Evolutionary conservation across 2,797 vertebrate genomes (phyloP), one percentile per base, ranked within the genome.

Genomic region (Crotalus adamanteus): DNA sequence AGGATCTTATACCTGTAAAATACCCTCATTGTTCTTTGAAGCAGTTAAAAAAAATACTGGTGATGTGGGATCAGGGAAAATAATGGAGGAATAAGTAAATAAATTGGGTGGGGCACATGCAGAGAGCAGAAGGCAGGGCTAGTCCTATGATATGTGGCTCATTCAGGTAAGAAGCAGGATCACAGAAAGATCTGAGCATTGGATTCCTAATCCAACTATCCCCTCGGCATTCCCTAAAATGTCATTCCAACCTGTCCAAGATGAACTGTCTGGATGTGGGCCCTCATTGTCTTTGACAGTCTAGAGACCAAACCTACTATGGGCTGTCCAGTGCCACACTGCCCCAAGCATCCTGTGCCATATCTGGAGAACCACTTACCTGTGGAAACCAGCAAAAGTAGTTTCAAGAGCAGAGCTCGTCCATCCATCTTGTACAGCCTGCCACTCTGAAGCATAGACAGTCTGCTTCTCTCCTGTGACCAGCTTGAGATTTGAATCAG

Each of bases 401-500:
- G 94, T 94, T 94, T 91, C 16, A 7, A 92, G 94, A 92, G 95
- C 89, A 95, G 89, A 1, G 37, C 16, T 55, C 73, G 3, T 26
- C 93, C 94, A 92, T 94, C 94, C 56, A 0, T 95, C 93, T 61
- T 9, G 55, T 0, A 26, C 47, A 26, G 37, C 4, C 95, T 97
- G 95, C 96, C 96, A 96, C 96, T 96, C 95, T 90, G 95, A 90
- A 26, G 31, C 60, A n/a, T 63, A 95, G 37, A 94, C 92, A 85
- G 86, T 51, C 86, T 85, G 86, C 16, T 83, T 93, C 90, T 59
- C 69, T 91, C 86, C 95, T 95, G 96, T 95, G 95, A 93, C 69
- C 93, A 90, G 96, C 92, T 57, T 86, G 86, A 89, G 87, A 96
- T 96, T 96, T 95, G 95, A 96, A 95, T 95, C 93, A 93, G 94